Conservation (phyloP, 2,888 invertebrate species). For the Torymus aiolomorphi region DNA sequence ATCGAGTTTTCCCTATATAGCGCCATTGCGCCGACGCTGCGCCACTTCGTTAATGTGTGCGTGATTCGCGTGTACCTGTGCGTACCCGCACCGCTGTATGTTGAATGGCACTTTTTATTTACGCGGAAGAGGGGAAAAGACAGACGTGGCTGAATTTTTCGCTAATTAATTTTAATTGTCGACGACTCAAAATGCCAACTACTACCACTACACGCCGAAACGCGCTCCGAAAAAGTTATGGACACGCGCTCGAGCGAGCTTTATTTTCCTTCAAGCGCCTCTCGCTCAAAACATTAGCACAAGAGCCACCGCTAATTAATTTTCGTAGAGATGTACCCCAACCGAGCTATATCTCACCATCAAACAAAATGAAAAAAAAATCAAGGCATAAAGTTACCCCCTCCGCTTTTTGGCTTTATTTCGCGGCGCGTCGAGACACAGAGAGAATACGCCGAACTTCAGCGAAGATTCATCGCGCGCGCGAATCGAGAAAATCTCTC, state of each 20-base stretch:
- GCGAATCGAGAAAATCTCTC: no score
- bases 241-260: no score
- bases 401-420: no score
- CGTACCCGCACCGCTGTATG: no score
- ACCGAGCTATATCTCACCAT: not conserved
- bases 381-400: no score
- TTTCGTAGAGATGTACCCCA: conserved; percentile 2
- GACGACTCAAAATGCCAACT: no score
- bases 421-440: no score
- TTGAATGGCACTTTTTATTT: no score
- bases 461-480: no score
- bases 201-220: not conserved
- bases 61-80: no score
- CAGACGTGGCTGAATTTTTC: not conserved
- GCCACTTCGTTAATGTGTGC: not conserved
- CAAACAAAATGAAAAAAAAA: not conserved
- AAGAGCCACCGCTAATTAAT: conserved; percentile 37
- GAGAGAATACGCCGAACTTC: no score
- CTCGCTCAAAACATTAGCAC: conserved; percentile 13
- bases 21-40: not conserved
- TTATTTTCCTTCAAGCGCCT: conserved; percentile 25
- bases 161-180: conserved; percentile 16
- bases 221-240: conserved; percentile 20
- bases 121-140: not conserved
- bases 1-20: conserved; percentile 36